Evolutionary conservation across 2,797 vertebrate species (phyloP), one percentile per base, ranked within the genome.

Genomic region (Tapirus indicus): DNA sequence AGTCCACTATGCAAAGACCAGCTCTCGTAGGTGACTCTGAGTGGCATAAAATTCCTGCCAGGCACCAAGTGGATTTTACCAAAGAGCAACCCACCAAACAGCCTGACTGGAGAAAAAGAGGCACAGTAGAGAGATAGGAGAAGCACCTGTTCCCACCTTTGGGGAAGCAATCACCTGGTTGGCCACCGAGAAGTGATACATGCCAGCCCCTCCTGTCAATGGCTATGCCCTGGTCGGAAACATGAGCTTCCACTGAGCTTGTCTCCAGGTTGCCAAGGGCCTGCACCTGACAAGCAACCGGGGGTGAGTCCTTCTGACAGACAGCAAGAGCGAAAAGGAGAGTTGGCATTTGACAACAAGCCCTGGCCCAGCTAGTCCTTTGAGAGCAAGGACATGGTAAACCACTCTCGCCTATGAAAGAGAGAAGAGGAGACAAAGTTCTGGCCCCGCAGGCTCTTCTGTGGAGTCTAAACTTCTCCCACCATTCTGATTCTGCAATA

Each of bases 61-160:
- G 91, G 69, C 93, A 79, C 84, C 87, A 87, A 35, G 69, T 49
- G 86, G 56, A 87, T 96, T 95, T 91, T 89, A 93, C 93, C 47
- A 74, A 97, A 96, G 89, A 79, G 79, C 75, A 96, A 35, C 74
- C 72, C 97, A 96, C 75, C 91, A 96, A 95, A 96, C 58, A 88
- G 80, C 35, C 77, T 71, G 83, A 84, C 60, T 96, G 54, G 74
- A 93, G 91, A 85, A 92, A 88, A 95, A 84, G 80, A 95, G 72
- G 72, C 84, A 82, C 95, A 96, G 88, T 74, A 56, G 95, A 90
- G 91, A 92, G 86, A 92, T 35, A 82, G 60, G 75, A 71, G 88
- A 82, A 92, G 95, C 97, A 98, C 98, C 98, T 97, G 98, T 83
- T 97, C 95, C 89, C 77, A 94, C 94, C 96, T 98, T 96, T 93